Base-by-base conservation (phyloP, 2,888 invertebrate genomes). In the Oscheius sp. region DNA sequence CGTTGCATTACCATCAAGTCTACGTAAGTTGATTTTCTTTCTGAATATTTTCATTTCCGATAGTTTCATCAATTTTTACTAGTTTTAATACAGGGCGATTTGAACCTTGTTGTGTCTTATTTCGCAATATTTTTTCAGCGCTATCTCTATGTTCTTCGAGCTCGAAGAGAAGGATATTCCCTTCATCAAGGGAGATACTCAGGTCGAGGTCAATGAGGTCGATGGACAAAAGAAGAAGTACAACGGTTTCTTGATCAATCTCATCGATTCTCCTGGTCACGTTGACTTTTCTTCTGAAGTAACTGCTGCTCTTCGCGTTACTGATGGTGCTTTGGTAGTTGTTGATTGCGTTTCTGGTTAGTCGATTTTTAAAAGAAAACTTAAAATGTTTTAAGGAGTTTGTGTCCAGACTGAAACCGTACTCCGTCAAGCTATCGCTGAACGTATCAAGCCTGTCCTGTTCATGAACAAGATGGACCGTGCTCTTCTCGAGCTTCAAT, bases 381-480 rank as follows among this genome's bases (percentile, higher is more conserved):
- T 45, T 9, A 9, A 1, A 2, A 52, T 27, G n/a, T 43, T n/a
- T 69, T 89, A 5, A 95, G 98, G 99, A 92, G 99, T 99, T 83
- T 99, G 99, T 89, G 99, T 99, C 86, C 99, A 99, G 91, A 99
- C 99, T 46, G 99, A 99, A 91, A 98, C 99, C 88, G 99, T 99
- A 75, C 92, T 99, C 88, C 95, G 99, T 91, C 99, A 99, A 91
- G 99, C 99, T 79, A 99, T 99, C 89, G 96, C 96, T 79, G 99
- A 99, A 91, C 94, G 99, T 89, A 99, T 99, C 89, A 98, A 97
- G 93, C 99, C 99, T 73, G 95, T 99, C 85, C 92, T 99, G 88
- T 99, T 99, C 93, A 98, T 99, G 98, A 99, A 99, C 94, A 99
- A 99, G 92, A 98, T 99, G 98, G 99, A 99, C 92, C 94, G 99